Conservation (phyloP, 1,140 invertebrate genomes). For the Trinorchestia longiramus region DNA sequence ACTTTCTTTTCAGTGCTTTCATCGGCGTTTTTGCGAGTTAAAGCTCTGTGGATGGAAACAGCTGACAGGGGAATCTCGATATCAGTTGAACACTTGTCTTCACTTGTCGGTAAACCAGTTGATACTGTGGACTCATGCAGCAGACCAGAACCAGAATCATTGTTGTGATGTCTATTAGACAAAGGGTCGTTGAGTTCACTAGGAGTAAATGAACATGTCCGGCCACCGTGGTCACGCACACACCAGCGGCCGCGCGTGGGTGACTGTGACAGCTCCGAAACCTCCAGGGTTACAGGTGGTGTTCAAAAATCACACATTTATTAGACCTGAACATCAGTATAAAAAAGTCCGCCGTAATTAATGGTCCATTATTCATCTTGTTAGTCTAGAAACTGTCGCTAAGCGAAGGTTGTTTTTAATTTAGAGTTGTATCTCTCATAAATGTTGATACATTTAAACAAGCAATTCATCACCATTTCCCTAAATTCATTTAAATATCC, state of each 20-base stretch:
- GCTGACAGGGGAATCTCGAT: slow-evolving; percentile 16
- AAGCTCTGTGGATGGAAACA: background rate
- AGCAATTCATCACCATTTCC: background rate
- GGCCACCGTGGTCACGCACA: background rate
- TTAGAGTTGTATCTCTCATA: background rate
- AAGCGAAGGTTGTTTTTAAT: background rate
- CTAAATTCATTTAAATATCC: background rate
- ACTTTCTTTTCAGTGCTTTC: background rate
- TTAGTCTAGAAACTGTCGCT: background rate
- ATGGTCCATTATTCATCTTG: background rate
- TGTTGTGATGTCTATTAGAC: background rate
- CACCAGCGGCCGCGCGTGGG: slow-evolving; percentile 28
- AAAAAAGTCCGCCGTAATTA: background rate
- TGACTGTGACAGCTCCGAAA: background rate
- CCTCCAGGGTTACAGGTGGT: slow-evolving; percentile 3
- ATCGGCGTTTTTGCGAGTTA: background rate
- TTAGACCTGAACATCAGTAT: background rate
- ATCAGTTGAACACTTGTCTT: background rate
- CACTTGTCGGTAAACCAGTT: background rate
- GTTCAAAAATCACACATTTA: background rate
- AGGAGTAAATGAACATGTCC: background rate
- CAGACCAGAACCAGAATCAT: background rate
- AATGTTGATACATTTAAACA: background rate
- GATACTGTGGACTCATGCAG: background rate
- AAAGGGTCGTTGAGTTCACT: background rate